phyloP scores from a whole-genome alignment of 92 coral and sea anemone species.

The Diadumene lineata region DNA sequence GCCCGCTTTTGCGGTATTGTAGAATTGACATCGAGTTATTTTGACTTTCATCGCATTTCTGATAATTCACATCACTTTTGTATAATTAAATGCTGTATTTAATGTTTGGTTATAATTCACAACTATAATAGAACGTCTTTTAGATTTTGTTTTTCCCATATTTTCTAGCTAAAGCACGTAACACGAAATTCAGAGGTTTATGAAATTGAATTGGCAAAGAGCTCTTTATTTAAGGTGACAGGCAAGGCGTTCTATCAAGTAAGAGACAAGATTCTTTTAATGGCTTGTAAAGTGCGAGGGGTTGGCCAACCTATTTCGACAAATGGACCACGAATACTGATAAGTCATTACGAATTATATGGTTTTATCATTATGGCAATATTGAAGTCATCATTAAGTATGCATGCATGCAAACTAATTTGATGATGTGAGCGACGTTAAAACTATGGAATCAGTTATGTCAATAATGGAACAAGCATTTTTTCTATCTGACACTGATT shows the following conservation, averaged over 20 bases:
- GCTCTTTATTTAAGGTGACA: slow-evolving; percentile 23
- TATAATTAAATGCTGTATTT: slow-evolving; percentile 8
- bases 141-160: too few species aligned
- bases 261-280: slow-evolving; percentile 24
- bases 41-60: slow-evolving; percentile 20
- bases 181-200: neutral
- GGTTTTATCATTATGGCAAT: slow-evolving; percentile 21
- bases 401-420: too few species aligned
- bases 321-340: slow-evolving; percentile 26
- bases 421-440: slow-evolving; percentile 27
- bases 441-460: neutral
- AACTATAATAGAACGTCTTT: slow-evolving; percentile 1
- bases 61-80: slow-evolving; percentile 17
- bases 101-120: neutral
- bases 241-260: slow-evolving; percentile 25
- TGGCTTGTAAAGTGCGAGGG: slow-evolving; percentile 37
- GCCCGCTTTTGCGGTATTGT: slow-evolving; percentile 25
- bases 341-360: slow-evolving; percentile 16
- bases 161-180: too few species aligned
- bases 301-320: slow-evolving; percentile 15
- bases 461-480: neutral
- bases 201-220: slow-evolving; percentile 13
- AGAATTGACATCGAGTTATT: slow-evolving; percentile 4
- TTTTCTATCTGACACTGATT: neutral
- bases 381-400: slow-evolving; percentile 30